Base-by-base conservation (phyloP, 2,797 vertebrate species). In the Pseudopleuronectes americanus region DNA sequence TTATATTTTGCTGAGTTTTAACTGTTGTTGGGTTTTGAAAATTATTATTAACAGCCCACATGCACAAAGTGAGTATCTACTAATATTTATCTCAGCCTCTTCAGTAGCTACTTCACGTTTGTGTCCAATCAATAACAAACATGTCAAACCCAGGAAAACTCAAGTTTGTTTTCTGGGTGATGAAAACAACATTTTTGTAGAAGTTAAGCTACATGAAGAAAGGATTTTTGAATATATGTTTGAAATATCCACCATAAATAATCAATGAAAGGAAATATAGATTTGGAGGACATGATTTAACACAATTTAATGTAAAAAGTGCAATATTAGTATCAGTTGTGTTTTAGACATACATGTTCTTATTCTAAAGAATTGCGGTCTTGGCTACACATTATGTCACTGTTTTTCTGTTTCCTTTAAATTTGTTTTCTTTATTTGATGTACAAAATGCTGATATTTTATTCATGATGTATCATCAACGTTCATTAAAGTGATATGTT, bases 401-500 rank as follows among this genome's bases (percentile, higher is more conserved):
- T 31, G 31, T 31, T 31, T 31, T 31, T 31, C 28, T 31, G 28
- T 7, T 31, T 31, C 28, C 7, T 12, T 64, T 36, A 1, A 28
- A 6, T 21, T 67, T 43, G 3, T 53, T 31, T 31, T 31, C 31
- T 31, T 31, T 31, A 31, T 31, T 31, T 31, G 31, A 31, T 31
- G 31, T 31, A 31, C 6, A 31, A 31, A 31, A 31, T 31, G 31
- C 31, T 2, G 16, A 47, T 47, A 23, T 26, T 62, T 23, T 71
- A 13, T 64, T 57, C 48, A 41, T 33, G 12, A 59, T 69, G 41
- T 70, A 49, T 63, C 21, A 19, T 31, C 53, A 74, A 63, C 13
- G 57, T 58, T 54, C 36, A 81, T 68, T 69, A 72, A 84, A 76
- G 17, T 62, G 8, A 66, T 51, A 68, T 21, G 26, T 48, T 57